A percentile compares a stretch with the other conserved stretches of the same genome.
phyloP scores from a whole-genome alignment of 2,888 invertebrate species.

The Lampropteryx suffumata region DNA sequence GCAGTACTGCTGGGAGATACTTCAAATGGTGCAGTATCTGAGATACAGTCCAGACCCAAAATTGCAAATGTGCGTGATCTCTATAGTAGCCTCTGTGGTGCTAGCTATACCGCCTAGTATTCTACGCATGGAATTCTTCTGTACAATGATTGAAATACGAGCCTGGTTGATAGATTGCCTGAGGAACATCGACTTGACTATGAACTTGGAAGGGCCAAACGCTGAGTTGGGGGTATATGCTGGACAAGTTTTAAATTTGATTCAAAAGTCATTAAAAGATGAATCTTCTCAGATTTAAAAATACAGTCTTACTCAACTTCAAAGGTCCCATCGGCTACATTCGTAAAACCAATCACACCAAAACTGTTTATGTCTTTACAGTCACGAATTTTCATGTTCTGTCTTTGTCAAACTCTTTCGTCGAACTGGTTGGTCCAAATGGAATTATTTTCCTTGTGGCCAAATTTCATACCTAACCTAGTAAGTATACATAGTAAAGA shows the following conservation, averaged over 20 bases:
- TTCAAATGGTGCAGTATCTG: constrained; percentile 86
- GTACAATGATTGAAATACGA: constrained; percentile 85
- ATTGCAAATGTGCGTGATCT: constrained; percentile 86
- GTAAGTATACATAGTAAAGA: no score
- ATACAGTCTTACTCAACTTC: no score
- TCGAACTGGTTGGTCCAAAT: no score
- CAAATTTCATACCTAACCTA: no score
- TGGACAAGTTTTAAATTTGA: constrained; percentile 81
- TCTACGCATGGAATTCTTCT: constrained; percentile 83
- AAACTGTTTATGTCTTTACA: no score
- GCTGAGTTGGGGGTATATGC: constrained; percentile 85
- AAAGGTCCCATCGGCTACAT: no score
- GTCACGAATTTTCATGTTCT: no score
- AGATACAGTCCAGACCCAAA: constrained; percentile 86
- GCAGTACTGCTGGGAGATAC: constrained; percentile 86
- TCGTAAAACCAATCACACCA: no score
- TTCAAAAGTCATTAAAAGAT: constrained; percentile 68
- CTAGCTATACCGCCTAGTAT: constrained; percentile 83
- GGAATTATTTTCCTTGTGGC: no score
- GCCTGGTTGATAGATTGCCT: constrained; percentile 86
- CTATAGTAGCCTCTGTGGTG: constrained; percentile 85
- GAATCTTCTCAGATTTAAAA: no score
- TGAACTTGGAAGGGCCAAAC: constrained; percentile 81
- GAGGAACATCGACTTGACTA: constrained; percentile 76
- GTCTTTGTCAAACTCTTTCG: no score